A percentile compares a stretch with the other conserved stretches of the same genome.
phyloP scores from a whole-genome alignment of 1,140 invertebrate species.

The Globodera ellingtonae region DNA sequence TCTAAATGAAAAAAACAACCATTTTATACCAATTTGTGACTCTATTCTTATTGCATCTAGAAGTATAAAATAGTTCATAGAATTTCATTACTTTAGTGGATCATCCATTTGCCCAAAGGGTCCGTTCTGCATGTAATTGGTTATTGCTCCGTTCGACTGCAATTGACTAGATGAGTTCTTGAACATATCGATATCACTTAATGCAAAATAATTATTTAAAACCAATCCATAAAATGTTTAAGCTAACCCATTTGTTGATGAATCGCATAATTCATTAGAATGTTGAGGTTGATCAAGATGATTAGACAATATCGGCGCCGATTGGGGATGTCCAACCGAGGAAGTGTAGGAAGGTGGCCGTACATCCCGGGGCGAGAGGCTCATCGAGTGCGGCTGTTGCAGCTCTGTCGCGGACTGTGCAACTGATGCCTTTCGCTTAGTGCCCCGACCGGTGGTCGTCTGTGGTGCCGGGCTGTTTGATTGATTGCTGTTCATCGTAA shows the following conservation, averaged over 20 bases:
- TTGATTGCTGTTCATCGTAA: background rate
- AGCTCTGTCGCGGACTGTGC: background rate
- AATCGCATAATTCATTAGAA: background rate
- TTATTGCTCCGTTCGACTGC: background rate
- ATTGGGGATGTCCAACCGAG: background rate
- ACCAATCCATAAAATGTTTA: background rate
- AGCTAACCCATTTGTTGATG: background rate
- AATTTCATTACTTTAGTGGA: constrained; percentile 18
- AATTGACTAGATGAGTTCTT: background rate
- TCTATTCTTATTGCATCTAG: background rate
- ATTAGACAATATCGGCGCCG: background rate
- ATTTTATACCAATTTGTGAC: background rate
- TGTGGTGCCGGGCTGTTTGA: background rate
- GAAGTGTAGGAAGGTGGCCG: background rate
- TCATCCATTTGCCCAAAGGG: constrained; percentile 15
- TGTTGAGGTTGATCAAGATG: background rate
- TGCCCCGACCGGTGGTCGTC: background rate
- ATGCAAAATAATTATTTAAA: background rate
- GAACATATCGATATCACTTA: background rate
- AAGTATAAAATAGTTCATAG: background rate
- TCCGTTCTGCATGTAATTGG: background rate
- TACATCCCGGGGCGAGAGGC: background rate
- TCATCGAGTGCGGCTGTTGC: background rate
- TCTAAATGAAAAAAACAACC: background rate
- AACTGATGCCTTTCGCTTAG: background rate